phyloP scores from a whole-genome alignment of 2,888 invertebrate species.

The Apamea anceps region DNA sequence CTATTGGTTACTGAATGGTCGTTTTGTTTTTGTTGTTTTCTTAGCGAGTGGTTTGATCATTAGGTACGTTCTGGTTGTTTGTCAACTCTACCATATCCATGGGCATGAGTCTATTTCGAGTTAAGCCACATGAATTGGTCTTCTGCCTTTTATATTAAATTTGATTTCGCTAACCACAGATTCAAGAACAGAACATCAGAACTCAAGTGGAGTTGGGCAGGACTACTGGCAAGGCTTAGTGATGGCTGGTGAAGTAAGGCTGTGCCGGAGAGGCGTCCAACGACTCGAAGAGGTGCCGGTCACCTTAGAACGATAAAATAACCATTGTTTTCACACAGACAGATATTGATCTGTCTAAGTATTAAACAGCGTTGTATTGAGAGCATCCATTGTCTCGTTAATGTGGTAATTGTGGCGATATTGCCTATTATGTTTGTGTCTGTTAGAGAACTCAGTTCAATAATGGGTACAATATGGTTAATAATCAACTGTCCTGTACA shows the following conservation, averaged over 20 bases:
- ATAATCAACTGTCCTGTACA: too few species aligned
- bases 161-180: background rate
- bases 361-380: background rate
- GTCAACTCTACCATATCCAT: background rate
- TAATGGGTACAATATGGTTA: background rate
- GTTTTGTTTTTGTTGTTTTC: slow-evolving; percentile 13
- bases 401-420: background rate
- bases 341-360: too few species aligned
- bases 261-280: too few species aligned
- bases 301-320: background rate
- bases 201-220: too few species aligned
- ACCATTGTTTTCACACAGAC: background rate
- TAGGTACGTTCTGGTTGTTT: background rate
- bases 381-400: background rate
- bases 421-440: background rate
- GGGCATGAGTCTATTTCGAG: too few species aligned
- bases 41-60: background rate
- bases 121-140: background rate
- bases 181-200: background rate
- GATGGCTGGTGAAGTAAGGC: too few species aligned
- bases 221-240: too few species aligned
- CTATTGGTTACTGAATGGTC: slow-evolving; percentile 27
- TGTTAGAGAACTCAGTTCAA: background rate
- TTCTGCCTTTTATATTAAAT: background rate
- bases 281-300: too few species aligned